Evolutionary conservation across 2,797 vertebrate species (phyloP).

Genomic region (Potorous gilbertii): DNA sequence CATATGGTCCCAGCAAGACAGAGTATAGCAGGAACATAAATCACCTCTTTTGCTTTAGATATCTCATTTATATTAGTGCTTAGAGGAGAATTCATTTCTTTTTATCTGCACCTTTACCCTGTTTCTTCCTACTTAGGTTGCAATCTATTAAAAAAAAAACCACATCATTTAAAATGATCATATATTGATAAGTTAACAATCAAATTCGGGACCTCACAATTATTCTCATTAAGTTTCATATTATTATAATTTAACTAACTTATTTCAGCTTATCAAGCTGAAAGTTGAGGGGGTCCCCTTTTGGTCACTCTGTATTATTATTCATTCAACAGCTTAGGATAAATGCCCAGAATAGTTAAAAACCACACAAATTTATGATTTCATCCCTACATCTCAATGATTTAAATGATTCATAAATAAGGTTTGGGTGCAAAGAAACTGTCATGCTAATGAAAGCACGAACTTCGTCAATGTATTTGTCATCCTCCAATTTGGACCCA

Average conservation of each 20-base stretch:
- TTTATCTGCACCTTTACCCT: neutral
- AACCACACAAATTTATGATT: neutral
- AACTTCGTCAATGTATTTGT: neutral
- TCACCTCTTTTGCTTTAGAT: neutral
- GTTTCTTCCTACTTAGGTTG: neutral
- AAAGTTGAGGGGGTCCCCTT: neutral
- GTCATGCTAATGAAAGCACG: neutral
- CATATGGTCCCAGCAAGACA: neutral
- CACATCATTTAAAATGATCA: neutral
- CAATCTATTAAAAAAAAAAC: neutral
- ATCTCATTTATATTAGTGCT: neutral
- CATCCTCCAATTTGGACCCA: neutral
- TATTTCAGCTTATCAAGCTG: neutral
- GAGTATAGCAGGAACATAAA: neutral
- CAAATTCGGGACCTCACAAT: neutral
- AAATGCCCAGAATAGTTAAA: neutral
- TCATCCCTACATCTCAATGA: neutral
- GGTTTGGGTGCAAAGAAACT: neutral
- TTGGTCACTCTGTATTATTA: neutral
- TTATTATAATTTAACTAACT: neutral
- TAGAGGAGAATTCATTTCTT: neutral
- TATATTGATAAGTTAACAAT: neutral
- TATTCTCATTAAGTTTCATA: neutral
- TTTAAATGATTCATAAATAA: slow-evolving; percentile 1
- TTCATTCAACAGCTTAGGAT: neutral